phyloP scores from a whole-genome alignment of 2,113 vertebrate genomes.

The Etia nguti region DNA sequence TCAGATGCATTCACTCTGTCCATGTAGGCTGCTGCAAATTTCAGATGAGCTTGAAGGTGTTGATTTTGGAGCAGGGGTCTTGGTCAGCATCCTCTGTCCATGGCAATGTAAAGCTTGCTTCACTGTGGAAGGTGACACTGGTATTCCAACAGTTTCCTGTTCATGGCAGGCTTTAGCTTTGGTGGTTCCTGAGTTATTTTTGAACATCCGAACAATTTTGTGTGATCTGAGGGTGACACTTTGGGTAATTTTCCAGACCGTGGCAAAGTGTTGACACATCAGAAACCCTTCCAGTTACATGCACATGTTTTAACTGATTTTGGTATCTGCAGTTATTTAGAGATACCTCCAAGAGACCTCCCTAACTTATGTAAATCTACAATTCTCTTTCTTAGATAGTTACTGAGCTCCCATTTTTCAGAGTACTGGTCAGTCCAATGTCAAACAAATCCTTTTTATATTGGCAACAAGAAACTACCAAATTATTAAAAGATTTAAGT shows the following conservation, averaged over 20 bases:
- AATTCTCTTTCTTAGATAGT: background rate
- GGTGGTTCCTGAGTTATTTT: background rate
- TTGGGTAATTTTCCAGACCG: background rate
- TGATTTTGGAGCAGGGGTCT: background rate
- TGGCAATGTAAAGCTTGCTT: background rate
- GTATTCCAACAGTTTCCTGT: background rate
- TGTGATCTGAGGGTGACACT: background rate
- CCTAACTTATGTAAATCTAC: background rate
- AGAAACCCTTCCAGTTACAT: background rate
- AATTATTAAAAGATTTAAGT: background rate
- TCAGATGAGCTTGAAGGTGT: background rate
- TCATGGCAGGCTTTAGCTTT: background rate
- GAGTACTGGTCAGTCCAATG: background rate
- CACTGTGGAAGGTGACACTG: background rate
- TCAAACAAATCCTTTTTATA: rapidly evolving
- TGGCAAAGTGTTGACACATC: background rate
- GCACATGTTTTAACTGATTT: background rate
- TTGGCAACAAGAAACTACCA: background rate
- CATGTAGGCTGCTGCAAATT: background rate
- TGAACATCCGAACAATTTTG: background rate
- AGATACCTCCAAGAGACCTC: too few species aligned
- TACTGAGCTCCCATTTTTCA: background rate
- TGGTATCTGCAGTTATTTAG: too few species aligned
- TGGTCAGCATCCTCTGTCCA: background rate
- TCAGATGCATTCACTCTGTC: background rate